Evolutionary conservation across 2,113 vertebrate species (phyloP).

Genomic region (Scopus umbretta): DNA sequence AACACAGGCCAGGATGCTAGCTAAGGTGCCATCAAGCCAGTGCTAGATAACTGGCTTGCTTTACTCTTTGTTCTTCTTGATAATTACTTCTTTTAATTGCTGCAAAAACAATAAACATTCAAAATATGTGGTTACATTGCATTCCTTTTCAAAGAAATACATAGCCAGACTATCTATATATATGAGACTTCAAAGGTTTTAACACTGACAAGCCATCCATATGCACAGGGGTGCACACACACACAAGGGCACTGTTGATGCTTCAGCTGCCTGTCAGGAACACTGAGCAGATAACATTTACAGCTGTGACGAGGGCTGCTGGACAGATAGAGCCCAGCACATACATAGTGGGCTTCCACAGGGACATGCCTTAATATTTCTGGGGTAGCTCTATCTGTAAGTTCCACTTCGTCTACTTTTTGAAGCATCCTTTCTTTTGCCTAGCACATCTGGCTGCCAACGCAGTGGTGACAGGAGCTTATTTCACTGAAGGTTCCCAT

Average conservation of each 20-base stretch:
- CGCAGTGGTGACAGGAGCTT: accelerated
- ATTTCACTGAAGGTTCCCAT: background rate
- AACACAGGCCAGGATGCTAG: background rate
- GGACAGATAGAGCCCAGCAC: background rate
- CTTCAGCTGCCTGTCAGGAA: background rate
- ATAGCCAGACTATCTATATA: background rate
- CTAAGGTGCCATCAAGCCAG: background rate
- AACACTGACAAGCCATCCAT: background rate
- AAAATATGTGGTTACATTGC: background rate
- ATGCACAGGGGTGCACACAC: accelerated
- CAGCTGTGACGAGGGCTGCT: background rate
- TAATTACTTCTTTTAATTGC: background rate
- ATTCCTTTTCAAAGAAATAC: background rate
- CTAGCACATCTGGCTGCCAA: background rate
- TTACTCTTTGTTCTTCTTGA: background rate
- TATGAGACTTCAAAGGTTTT: background rate
- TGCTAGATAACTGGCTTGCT: background rate
- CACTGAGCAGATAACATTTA: background rate
- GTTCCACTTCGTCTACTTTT: background rate
- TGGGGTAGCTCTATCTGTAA: background rate
- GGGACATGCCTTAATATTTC: background rate
- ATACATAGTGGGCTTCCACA: background rate
- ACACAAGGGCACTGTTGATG: accelerated
- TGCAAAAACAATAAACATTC: background rate
- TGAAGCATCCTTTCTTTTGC: background rate